phyloP scores from a whole-genome alignment of 2,797 vertebrate genomes.

The Nothura maculosa region DNA sequence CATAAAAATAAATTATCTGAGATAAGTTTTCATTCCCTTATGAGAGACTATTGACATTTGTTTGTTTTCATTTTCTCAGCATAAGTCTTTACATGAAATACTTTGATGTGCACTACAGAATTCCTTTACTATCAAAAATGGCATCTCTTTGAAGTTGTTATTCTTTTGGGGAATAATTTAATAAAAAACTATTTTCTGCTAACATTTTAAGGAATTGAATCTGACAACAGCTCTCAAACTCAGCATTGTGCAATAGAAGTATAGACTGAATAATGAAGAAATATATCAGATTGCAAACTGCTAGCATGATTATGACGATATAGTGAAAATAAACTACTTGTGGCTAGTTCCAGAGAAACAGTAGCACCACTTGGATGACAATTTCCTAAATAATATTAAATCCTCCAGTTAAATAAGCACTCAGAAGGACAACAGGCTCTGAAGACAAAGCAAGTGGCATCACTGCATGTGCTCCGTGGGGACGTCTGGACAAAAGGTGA shows the following conservation, averaged over 20 bases:
- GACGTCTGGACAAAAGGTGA: neutral
- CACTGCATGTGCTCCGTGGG: neutral
- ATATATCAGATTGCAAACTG: neutral
- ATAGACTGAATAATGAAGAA: neutral
- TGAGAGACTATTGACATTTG: neutral
- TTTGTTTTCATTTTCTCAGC: neutral
- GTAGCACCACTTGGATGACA: neutral
- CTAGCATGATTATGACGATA: neutral
- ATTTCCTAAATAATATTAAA: neutral
- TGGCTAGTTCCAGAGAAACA: neutral
- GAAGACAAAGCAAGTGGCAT: neutral
- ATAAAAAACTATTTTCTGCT: neutral
- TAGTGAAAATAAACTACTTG: neutral
- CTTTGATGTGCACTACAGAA: neutral
- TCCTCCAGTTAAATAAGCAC: neutral
- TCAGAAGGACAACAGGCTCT: neutral
- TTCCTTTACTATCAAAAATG: neutral
- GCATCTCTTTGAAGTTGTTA: neutral
- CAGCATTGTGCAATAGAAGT: neutral
- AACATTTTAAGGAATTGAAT: conserved; percentile 9
- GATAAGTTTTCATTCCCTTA: neutral
- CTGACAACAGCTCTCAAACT: conserved; percentile 20
- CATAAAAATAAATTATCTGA: neutral
- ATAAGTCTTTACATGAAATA: neutral
- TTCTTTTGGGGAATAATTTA: neutral